Base-by-base conservation (phyloP, 2,888 invertebrate species). In the Polymixis lichenea region DNA sequence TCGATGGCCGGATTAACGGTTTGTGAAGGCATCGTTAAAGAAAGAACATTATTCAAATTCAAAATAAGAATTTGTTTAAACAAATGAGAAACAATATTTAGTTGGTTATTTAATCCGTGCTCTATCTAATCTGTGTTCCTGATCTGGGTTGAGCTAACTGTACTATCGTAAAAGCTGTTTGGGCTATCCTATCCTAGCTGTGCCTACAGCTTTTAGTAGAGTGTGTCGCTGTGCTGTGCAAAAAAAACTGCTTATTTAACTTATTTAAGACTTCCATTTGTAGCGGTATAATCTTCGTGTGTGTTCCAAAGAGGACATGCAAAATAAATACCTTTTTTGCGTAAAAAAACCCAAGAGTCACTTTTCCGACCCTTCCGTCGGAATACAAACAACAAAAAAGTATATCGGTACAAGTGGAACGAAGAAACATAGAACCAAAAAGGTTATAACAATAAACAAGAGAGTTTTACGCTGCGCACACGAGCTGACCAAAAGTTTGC, bases 401-500 rank as follows among this genome's bases (percentile, higher is more conserved):
- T 73, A 87, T 80, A 87, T 85, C 84, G 81, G 82, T 87, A 86
- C 86, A 88, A 87, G 82, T 86, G 85, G 86, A 83, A 75, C 82
- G 78, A 66, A 73, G 89, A 89, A 88, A 90, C 91, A 92, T 94
- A 93, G 94, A 91, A 93, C 93, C 92, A 94, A 94, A 94, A 95
- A 93, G 92, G 90, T 92, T 93, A 91, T 71, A 92, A 92, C 91
- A 95, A 94, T 93, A 95, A 95, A 94, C 94, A 91, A 70, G 77
- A 86, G 86, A 85, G 85, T 81, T 87, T 90, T 91, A 85, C 85
- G 81, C 76, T 89, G 89, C 89, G 89, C 91, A 92, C 92, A 88
- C 92, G 93, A 92, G 94, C 95, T 96, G 96, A 96, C 96, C 96
- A 96, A 95, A 96, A 96, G 96, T 96, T 96, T 96, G 96, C 96